A percentile compares a stretch with the other conserved stretches of the same genome.
These are phyloP conservation scores for Machimus rusticus DNA, from an alignment of 2,888 invertebrate genomes.

Conservation along the genomic window DNA sequence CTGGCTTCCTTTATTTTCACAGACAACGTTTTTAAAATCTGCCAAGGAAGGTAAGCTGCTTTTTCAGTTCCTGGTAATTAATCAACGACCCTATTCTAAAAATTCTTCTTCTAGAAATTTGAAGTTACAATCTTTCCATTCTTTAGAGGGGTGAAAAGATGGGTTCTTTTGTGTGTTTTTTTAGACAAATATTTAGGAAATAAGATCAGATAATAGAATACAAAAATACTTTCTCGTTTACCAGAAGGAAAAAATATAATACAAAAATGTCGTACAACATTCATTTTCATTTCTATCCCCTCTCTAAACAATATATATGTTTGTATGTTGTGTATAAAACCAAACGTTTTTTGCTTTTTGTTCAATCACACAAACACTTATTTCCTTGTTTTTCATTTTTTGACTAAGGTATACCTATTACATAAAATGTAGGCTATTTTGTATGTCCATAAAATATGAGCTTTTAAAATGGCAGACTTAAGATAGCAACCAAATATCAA, in stretches of 20 bases:
- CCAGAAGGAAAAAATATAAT: background rate
- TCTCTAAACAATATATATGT: no score
- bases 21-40: background rate
- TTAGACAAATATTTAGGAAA: background rate
- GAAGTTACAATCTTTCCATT: background rate
- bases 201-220: background rate
- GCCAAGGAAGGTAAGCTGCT: background rate
- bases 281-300: no score
- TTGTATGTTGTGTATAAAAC: no score
- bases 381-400: no score
- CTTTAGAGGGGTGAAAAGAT: background rate
- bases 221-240: background rate
- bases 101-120: background rate
- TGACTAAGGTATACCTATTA: no score
- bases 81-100: background rate
- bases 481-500: no score
- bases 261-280: no score
- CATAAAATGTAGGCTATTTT: no score
- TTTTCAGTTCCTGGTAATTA: background rate
- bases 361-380: no score
- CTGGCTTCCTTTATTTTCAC: background rate
- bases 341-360: no score
- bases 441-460: no score
- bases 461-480: no score
- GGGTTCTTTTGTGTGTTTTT: background rate